phyloP scores from a whole-genome alignment of 2,113 vertebrate species.

The Prunella fulvescens region DNA sequence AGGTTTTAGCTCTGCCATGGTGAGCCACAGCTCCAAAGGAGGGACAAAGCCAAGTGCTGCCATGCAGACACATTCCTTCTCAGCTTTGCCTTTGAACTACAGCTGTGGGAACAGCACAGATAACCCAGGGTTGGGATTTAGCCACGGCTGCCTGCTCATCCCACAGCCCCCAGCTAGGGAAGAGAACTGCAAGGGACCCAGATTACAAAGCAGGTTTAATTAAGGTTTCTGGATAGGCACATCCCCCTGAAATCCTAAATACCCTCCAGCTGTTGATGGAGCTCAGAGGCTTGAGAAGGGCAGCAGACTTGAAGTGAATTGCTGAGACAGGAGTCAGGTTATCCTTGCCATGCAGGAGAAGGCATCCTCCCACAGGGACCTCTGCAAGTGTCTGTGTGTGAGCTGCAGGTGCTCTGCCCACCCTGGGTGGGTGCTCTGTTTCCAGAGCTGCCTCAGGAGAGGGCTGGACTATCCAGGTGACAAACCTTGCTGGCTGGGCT shows the following conservation, averaged over 20 bases:
- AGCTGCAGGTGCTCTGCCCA: background rate
- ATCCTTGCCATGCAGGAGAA: background rate
- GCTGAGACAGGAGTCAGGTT: background rate
- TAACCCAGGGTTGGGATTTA: background rate
- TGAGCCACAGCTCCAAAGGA: background rate
- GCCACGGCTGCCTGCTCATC: background rate
- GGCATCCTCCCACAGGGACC: background rate
- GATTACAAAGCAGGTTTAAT: background rate
- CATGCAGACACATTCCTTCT: background rate
- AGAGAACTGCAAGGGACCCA: background rate
- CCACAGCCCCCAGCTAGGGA: background rate
- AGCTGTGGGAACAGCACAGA: background rate
- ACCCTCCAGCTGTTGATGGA: background rate
- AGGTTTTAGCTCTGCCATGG: background rate
- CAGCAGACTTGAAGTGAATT: background rate
- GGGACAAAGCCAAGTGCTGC: background rate
- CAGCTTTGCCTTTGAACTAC: background rate
- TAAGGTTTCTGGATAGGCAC: background rate
- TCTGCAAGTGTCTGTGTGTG: background rate
- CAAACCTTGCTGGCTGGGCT: conserved; percentile 71
- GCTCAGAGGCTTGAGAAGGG: background rate
- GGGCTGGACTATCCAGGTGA: background rate
- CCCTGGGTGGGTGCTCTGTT: background rate
- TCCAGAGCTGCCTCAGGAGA: background rate
- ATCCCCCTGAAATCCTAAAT: background rate